Base-by-base conservation (phyloP, 1,140 invertebrate species). In the Laodelphax striatellus region DNA sequence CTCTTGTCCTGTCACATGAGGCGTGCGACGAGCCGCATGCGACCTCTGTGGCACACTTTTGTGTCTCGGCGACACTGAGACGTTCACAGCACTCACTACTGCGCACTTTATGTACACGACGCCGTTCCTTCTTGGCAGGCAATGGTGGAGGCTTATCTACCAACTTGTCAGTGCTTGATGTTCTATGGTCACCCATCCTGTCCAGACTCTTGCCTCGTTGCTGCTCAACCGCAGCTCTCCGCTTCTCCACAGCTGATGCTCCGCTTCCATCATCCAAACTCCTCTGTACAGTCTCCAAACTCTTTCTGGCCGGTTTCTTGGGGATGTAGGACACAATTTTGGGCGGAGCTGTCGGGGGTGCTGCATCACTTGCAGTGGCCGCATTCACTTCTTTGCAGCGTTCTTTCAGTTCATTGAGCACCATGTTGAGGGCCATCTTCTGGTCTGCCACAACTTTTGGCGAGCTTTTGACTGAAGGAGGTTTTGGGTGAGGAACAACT, bases 261-360 rank as follows among this genome's bases (percentile, higher is more conserved):
- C 24, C 24, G 10, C 34, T 13, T 1, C 3, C 34, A 38, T 38
- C 34, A 38, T 38, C 34, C 34, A 38, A 11, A 38, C 34, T 38
- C 34, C 34, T 9, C 34, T 38, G 34, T 1, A 9, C 34, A 38
- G 34, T 11, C 34, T 38, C 34, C 34, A 38, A 13, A 50, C 46
- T 50, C 13, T 60, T 60, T 22, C 59, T 31, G 14, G 28, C 17
- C 16, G 52, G 59, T 60, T 63, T 63, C 34, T 63, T 62, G 8
- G 63, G 65, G 13, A 63, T 55, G 53, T 58, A 60, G 4, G 63
- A 64, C 50, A 65, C 59, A 21, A 66, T 62, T 52, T 64, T 67
- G 13, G 66, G 66, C 53, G 61, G 57, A 17, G 61, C 54, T 19
- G 61, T 57, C 2, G 21, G 10, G 14, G 52, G 60, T 42, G 17